A percentile compares a stretch with the other conserved stretches of the same genome.
These are phyloP conservation scores for Cantharis nigra DNA, from an alignment of 2,888 invertebrate species.

Conservation along the genomic window DNA sequence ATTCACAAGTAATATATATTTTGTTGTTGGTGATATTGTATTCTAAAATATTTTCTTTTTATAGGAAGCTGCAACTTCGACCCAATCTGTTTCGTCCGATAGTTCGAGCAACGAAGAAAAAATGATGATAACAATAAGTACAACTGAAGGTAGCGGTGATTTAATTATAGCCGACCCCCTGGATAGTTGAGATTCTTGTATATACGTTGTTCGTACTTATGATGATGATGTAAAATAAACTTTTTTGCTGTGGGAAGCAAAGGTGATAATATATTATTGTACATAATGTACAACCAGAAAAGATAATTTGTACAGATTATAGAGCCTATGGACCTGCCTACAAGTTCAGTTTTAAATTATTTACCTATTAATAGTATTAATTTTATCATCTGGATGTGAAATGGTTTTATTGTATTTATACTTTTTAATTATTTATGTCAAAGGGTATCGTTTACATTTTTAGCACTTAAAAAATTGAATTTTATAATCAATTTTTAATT, in stretches of 20 bases:
- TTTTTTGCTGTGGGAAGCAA: background rate
- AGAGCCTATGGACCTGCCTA: background rate
- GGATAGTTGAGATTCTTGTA: conserved; percentile 34
- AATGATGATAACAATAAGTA: conserved; percentile 75
- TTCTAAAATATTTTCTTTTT: conserved; percentile 38
- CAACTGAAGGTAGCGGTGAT: conserved; percentile 58
- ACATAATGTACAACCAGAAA: background rate
- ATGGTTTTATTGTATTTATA: background rate
- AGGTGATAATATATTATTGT: background rate
- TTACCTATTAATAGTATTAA: background rate
- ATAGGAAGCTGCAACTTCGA: conserved; percentile 74
- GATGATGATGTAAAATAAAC: background rate
- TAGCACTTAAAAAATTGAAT: background rate
- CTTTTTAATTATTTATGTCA: background rate
- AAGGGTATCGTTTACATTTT: background rate
- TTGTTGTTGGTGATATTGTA: background rate
- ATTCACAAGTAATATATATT: conserved; percentile 51
- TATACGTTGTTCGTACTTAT: conserved; percentile 16
- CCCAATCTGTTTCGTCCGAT: conserved; percentile 72
- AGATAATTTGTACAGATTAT: background rate
- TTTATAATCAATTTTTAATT: background rate
- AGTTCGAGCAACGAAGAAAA: conserved; percentile 74
- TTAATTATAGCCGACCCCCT: conserved; percentile 54
- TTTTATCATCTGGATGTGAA: background rate
- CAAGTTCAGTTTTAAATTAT: background rate